Percentiles rank a stretch among this genome's conserved stretches.
These are phyloP conservation scores for Drosophila formosana DNA, from an alignment of 2,888 invertebrate genomes.

Conservation along the genomic window DNA sequence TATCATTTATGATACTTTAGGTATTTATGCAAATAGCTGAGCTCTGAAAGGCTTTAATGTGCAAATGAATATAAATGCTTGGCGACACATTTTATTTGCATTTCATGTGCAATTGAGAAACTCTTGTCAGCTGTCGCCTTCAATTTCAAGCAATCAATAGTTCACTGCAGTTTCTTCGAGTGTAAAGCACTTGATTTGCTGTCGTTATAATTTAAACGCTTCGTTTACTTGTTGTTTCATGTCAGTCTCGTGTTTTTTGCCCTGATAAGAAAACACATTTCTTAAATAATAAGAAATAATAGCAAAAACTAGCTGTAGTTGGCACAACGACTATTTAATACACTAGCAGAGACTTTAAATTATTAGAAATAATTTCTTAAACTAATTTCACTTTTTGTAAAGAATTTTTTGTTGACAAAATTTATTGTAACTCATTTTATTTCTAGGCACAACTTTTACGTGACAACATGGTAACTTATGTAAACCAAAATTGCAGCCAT, in stretches of 20 bases:
- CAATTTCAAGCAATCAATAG: neutral
- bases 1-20: slow-evolving; percentile 7
- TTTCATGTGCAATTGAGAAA: neutral
- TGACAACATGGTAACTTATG: no score
- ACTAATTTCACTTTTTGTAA: no score
- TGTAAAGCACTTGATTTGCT: slow-evolving; percentile 6
- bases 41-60: neutral
- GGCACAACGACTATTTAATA: neutral
- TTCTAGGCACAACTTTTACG: no score
- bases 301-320: neutral
- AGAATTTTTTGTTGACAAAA: no score
- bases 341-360: neutral
- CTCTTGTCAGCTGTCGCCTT: slow-evolving; percentile 9
- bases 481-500: no score
- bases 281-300: neutral
- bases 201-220: neutral
- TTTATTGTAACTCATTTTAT: no score
- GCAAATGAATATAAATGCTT: slow-evolving; percentile 6
- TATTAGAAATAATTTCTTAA: no score
- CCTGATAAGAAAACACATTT: slow-evolving; percentile 32
- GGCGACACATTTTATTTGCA: neutral
- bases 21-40: slow-evolving; percentile 18
- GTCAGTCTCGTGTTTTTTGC: slow-evolving; percentile 27
- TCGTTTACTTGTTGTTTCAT: slow-evolving; percentile 13
- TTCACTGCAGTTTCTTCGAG: neutral